phyloP scores from a whole-genome alignment of 2,888 invertebrate species.

The Drosophila longiperda region DNA sequence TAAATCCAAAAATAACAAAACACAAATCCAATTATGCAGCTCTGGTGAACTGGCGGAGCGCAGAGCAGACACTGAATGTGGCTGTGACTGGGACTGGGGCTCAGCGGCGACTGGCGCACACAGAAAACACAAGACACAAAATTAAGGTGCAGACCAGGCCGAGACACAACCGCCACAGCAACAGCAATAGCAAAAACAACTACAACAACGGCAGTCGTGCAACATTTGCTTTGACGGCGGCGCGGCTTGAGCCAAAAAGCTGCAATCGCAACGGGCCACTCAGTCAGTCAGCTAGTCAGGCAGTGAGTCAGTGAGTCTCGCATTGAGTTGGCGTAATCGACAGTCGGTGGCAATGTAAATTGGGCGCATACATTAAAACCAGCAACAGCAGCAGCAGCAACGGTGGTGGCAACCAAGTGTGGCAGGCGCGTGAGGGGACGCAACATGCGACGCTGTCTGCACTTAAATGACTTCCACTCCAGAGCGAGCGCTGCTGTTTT shows the following conservation, averaged over 20 bases:
- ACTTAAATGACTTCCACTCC: conserved; percentile 77
- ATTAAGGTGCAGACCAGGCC: conserved; percentile 48
- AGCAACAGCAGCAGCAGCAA: background rate
- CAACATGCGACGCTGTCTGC: conserved; percentile 59
- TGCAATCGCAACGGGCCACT: conserved; percentile 68
- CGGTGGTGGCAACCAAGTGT: conserved; percentile 46
- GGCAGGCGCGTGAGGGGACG: conserved; percentile 25
- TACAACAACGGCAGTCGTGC: conserved; percentile 57
- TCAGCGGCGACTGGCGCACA: conserved; percentile 67
- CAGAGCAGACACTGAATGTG: conserved; percentile 26
- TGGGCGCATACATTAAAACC: conserved; percentile 65
- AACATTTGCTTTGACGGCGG: conserved; percentile 66
- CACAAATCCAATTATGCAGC: conserved; percentile 76
- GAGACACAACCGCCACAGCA: conserved; percentile 32
- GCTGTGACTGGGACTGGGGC: conserved; percentile 58
- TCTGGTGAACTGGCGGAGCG: conserved; percentile 17
- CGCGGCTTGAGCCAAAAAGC: conserved; percentile 53
- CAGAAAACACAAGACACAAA: conserved; percentile 53
- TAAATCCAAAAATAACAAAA: conserved; percentile 49
- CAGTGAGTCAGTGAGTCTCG: conserved; percentile 44
- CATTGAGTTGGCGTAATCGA: conserved; percentile 56
- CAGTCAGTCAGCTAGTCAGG: conserved; percentile 38
- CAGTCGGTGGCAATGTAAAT: conserved; percentile 77
- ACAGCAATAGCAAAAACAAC: conserved; percentile 25
- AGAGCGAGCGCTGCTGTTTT: conserved; percentile 51